Conservation (phyloP, 2,888 invertebrate species). For the Hydraecia micacea region DNA sequence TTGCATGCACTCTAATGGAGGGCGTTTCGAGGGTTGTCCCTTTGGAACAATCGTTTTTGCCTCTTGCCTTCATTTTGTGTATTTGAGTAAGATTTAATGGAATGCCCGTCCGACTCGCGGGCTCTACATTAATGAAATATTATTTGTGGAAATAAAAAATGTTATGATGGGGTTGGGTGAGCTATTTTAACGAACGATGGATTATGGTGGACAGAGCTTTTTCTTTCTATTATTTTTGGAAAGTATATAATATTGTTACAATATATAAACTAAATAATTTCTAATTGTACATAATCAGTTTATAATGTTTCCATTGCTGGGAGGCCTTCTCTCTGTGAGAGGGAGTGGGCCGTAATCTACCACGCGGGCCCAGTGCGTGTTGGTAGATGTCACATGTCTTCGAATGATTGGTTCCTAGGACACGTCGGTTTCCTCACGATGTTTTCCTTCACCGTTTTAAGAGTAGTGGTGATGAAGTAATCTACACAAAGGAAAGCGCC, state of each 20-base stretch:
- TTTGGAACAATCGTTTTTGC: constrained; percentile 84
- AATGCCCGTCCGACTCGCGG: constrained; percentile 45
- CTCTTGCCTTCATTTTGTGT: constrained; percentile 74
- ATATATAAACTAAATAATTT: not conserved
- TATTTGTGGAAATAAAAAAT: constrained; percentile 22
- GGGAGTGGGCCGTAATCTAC: not conserved
- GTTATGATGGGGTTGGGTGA: not conserved
- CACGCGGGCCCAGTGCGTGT: not conserved
- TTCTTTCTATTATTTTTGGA: not conserved
- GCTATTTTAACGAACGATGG: not conserved
- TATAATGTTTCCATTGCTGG: no score
- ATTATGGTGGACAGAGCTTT: not conserved
- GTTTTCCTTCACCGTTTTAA: not conserved
- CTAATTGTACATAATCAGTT: no score
- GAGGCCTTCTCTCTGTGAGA: not conserved
- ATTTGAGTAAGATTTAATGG: constrained; percentile 63
- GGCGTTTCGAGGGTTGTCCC: constrained; percentile 80
- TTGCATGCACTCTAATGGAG: constrained; percentile 84
- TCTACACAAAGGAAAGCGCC: not conserved
- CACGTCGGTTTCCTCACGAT: not conserved
- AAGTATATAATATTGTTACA: no score
- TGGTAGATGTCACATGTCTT: not conserved
- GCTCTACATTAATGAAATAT: constrained; percentile 27
- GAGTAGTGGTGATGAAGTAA: not conserved
- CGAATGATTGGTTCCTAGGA: not conserved